Evolutionary conservation across 2,888 invertebrate species (phyloP).

Genomic region (Cecidostiba fungosa): DNA sequence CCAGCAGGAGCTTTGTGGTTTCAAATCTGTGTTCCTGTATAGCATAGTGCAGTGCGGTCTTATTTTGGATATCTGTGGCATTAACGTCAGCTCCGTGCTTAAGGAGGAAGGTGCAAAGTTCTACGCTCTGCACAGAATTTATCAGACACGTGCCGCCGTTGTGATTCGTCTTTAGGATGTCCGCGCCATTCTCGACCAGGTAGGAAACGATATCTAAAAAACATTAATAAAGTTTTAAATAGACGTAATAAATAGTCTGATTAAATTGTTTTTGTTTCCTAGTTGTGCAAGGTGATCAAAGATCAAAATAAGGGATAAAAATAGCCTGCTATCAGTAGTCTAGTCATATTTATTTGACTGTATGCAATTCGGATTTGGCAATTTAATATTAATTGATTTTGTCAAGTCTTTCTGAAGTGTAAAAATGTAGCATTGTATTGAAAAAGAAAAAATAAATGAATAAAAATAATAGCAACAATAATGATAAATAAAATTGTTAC

Average conservation of each 20-base stretch:
- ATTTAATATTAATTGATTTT: not conserved
- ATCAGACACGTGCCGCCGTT: slow-evolving; percentile 97
- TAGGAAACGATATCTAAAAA: slow-evolving; percentile 83
- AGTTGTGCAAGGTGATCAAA: not conserved
- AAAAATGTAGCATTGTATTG: slow-evolving; percentile 34
- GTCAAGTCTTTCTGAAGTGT: not conserved
- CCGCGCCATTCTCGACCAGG: slow-evolving; percentile 90
- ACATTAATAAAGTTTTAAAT: not conserved
- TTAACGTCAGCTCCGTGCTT: slow-evolving; percentile 91
- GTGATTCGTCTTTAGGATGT: slow-evolving; percentile 91
- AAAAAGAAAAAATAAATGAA: slow-evolving; percentile 23
- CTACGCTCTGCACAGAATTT: slow-evolving; percentile 93
- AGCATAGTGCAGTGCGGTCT: slow-evolving; percentile 97
- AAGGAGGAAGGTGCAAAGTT: slow-evolving; percentile 90
- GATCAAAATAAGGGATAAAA: not conserved
- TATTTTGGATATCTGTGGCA: slow-evolving; percentile 93
- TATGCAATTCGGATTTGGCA: not conserved
- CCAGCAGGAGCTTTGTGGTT: slow-evolving; percentile 90
- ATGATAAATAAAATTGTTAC: too few species aligned
- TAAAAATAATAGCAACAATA: not conserved
- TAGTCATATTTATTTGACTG: not conserved
- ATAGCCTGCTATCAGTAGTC: not conserved
- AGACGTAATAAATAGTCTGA: not conserved
- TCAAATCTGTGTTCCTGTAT: slow-evolving; percentile 92
- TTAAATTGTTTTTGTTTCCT: not conserved